Base-by-base conservation (phyloP, 2,888 invertebrate genomes). In the Stramonita haemastoma region DNA sequence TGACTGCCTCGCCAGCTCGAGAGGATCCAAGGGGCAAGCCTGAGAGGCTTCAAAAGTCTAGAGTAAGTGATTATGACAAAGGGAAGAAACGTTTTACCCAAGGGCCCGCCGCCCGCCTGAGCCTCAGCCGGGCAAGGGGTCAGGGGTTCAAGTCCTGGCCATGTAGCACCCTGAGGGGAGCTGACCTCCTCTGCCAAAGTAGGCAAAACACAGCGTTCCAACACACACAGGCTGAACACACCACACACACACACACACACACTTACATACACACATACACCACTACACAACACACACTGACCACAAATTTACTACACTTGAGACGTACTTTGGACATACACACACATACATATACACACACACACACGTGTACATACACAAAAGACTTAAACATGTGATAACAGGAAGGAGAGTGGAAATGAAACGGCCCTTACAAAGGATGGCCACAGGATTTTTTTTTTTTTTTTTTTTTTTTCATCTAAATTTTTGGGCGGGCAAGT, bases 1-100 rank as follows among this genome's bases (percentile, higher is more conserved):
- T n/a, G 17, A 46, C 46, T 46, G 46, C 46, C 8, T 46, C 77
- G 26, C 6, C 36, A 83, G 36, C 46, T 83, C 46, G 46, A 83
- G 83, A 26, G 1, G 22, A 17, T 85, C 85, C 56, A 85, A 29
- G 85, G 85, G 57, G 85, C 57, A 85, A 85, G 29, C 57, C 29
- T 85, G 29, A 46, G 26, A n/a, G 56, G 34, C 79, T 22, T 32
- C n/a, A 60, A 73, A n/a, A 85, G 17, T 85, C 85, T 86, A 70
- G 86, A 86, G 57, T 73, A 73, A 87, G 73, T 87, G 87, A 85
- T 56, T 34, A 73, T 66, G 46, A 89, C 85, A 85, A 73, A 85
- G 89, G 89, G 89, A 89, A 85, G 89, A 89, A 89, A 85, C 70
- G 73, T 70, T 79, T 89, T 89, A 89, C 89, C 89, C 89, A 66